Conservation (phyloP, 35 echinoderm and acorn worm genomes). For the Apostichopus japonicus region DNA sequence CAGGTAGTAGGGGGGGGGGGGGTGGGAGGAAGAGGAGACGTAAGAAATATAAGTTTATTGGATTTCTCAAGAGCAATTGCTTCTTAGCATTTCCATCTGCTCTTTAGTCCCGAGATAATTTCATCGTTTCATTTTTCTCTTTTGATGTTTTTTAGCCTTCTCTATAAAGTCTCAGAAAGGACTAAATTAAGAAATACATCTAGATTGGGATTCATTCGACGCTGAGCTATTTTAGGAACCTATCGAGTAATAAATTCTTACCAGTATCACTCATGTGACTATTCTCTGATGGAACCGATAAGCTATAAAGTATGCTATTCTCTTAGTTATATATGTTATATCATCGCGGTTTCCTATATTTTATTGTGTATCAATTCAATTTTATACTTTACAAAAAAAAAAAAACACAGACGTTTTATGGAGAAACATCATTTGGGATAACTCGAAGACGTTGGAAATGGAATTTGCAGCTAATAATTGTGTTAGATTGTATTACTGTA, state of each 20-base stretch:
- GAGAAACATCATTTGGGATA: no score
- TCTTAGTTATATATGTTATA: no score
- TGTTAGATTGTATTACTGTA: no score
- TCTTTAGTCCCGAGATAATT: conserved; percentile 42
- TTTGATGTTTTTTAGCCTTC: conserved; percentile 5
- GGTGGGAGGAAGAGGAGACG: background rate
- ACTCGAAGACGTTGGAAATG: no score
- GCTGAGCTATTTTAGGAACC: conserved; percentile 7
- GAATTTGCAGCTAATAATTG: no score
- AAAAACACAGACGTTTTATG: no score
- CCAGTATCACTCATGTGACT: background rate
- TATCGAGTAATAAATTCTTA: background rate
- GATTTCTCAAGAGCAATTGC: conserved; percentile 16
- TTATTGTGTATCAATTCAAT: no score
- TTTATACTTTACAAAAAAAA: no score
- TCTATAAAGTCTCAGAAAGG: background rate
- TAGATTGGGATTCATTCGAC: background rate
- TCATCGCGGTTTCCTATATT: no score
- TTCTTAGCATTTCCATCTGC: background rate
- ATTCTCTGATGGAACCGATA: background rate
- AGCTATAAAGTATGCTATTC: background rate
- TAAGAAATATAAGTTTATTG: background rate
- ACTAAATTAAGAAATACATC: background rate
- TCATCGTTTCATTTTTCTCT: conserved; percentile 27
- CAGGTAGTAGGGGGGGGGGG: no score